Conservation (phyloP, 2,888 invertebrate genomes). For the Melangyna quadrimaculata region DNA sequence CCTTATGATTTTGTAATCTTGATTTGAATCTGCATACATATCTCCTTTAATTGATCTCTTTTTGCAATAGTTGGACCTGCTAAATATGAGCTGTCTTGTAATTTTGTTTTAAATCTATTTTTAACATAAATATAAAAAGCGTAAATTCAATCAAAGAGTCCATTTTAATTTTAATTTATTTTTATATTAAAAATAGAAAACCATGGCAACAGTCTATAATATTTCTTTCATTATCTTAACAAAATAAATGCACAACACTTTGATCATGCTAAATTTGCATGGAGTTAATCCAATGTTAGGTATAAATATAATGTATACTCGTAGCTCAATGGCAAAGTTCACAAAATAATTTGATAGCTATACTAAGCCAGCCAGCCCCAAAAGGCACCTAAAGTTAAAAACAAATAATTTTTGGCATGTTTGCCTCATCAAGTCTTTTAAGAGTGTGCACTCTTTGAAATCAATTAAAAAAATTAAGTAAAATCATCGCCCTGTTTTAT, state of each 20-base stretch:
- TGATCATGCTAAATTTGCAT: constrained; percentile 51
- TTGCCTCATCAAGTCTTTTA: background rate
- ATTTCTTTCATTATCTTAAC: background rate
- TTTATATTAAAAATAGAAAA: background rate
- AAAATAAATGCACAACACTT: constrained; percentile 19
- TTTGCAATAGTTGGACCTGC: too few relatives aligned
- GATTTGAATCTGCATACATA: too few relatives aligned
- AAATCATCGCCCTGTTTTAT: background rate
- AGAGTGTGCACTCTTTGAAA: constrained; percentile 59
- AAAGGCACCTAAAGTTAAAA: background rate
- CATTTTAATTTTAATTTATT: background rate
- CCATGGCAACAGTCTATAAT: background rate
- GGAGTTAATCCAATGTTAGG: constrained; percentile 4
- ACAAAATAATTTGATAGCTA: constrained; percentile 5
- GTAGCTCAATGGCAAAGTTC: constrained; percentile 29
- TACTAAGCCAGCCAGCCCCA: constrained; percentile 1
- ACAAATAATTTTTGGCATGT: constrained; percentile 16
- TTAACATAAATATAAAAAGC: background rate
- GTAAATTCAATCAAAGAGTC: background rate
- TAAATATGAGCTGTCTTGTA: too few relatives aligned
- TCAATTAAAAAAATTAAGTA: constrained; percentile 28
- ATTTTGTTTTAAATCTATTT: background rate
- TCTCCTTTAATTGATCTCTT: too few relatives aligned
- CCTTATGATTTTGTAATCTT: too few relatives aligned
- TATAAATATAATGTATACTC: background rate